Conservation (phyloP, 53 echinoderm and acorn worm species). For the Mesocentrotus franciscanus region DNA sequence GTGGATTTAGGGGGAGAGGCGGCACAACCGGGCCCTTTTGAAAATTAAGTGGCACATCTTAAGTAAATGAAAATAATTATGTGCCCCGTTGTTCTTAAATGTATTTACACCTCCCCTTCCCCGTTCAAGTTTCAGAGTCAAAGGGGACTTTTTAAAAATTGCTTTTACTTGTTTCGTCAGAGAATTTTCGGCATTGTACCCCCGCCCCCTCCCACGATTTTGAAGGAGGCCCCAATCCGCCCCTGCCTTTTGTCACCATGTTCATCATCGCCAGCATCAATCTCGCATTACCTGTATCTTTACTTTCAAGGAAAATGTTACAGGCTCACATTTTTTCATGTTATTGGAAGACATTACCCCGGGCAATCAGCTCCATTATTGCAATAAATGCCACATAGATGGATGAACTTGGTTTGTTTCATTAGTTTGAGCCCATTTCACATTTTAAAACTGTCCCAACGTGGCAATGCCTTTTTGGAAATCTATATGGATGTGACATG, state of each 20-base stretch:
- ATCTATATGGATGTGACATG: not conserved
- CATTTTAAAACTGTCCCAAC: not conserved
- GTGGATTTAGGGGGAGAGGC: too few relatives aligned
- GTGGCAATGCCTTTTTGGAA: not conserved
- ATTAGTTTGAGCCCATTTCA: not conserved
- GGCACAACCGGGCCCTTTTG: too few relatives aligned
- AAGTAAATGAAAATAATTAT: too few relatives aligned
- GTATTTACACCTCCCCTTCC: too few relatives aligned
- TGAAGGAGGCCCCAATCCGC: too few relatives aligned
- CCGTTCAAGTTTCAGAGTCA: too few relatives aligned
- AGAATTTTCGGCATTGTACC: too few relatives aligned
- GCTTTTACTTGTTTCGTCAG: too few relatives aligned
- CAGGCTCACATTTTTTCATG: slow-evolving; percentile 4
- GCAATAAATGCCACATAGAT: not conserved
- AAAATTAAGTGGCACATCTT: too few relatives aligned
- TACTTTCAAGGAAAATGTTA: not conserved
- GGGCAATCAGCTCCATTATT: slow-evolving; percentile 2
- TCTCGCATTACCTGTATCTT: not conserved
- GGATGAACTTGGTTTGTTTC: not conserved
- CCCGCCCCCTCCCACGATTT: too few relatives aligned
- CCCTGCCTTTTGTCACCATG: not conserved
- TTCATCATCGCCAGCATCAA: not conserved
- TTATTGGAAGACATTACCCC: slow-evolving; percentile 7
- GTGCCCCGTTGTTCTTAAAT: too few relatives aligned
- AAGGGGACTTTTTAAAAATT: too few relatives aligned